phyloP scores from a whole-genome alignment of 2,113 vertebrate species.

The Scomber scombrus region DNA sequence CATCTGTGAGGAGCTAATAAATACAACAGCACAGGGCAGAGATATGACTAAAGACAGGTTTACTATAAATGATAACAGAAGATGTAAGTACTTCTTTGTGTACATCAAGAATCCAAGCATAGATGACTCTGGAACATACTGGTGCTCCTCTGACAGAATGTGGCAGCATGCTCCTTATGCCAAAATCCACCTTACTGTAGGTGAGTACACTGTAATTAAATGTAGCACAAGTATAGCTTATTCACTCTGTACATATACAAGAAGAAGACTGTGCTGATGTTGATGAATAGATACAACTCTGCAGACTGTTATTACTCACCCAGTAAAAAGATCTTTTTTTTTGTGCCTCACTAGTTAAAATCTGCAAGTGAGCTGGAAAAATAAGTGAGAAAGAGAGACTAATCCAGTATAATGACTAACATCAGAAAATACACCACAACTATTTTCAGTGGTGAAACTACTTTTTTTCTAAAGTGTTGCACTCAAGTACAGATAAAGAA shows the following conservation, averaged over 20 bases:
- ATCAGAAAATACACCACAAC: too few species aligned
- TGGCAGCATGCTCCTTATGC: not conserved
- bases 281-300: too few species aligned
- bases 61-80: slow-evolving; percentile 26
- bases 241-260: not conserved
- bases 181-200: slow-evolving; percentile 6
- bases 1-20: slow-evolving; percentile 19
- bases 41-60: not conserved
- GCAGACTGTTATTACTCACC: too few species aligned
- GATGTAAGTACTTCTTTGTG: slow-evolving; percentile 40
- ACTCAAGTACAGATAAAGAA: too few species aligned
- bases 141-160: slow-evolving; percentile 41
- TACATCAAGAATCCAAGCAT: slow-evolving; percentile 12
- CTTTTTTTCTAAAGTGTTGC: too few species aligned
- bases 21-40: not conserved
- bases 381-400: too few species aligned
- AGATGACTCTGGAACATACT: slow-evolving; percentile 69
- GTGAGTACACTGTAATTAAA: slow-evolving; percentile 15
- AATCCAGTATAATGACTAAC: too few species aligned
- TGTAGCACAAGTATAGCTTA: not conserved
- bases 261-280: too few species aligned
- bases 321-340: too few species aligned
- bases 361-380: too few species aligned
- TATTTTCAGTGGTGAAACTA: too few species aligned
- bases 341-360: too few species aligned